phyloP scores from a whole-genome alignment of 2,797 vertebrate genomes.

The Chromobotia macracanthus region DNA sequence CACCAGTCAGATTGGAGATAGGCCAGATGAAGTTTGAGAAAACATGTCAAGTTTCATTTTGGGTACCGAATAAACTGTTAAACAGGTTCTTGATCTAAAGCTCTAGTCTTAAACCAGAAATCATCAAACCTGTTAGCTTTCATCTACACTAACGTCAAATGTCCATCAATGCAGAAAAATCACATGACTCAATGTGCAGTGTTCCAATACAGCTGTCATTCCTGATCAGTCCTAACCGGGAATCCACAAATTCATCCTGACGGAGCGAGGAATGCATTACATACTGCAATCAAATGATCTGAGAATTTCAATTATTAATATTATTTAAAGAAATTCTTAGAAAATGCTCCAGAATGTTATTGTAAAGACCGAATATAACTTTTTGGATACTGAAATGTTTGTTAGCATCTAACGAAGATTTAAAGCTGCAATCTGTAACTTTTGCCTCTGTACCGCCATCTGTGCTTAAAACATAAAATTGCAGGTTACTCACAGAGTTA shows the following conservation, averaged over 20 bases:
- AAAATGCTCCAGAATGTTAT: background rate
- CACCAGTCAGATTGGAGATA: too few relatives aligned
- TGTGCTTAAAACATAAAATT: too few relatives aligned
- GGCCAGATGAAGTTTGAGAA: slow-evolving; percentile 19
- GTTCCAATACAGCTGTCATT: slow-evolving; percentile 10
- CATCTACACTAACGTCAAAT: slow-evolving; percentile 24
- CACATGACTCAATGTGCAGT: background rate
- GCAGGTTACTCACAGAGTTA: too few relatives aligned
- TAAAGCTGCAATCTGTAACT: too few relatives aligned
- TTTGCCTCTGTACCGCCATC: too few relatives aligned
- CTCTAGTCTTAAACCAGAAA: slow-evolving; percentile 9
- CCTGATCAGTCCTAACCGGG: background rate
- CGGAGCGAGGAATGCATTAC: background rate
- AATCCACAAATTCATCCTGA: background rate
- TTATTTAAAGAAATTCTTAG: background rate
- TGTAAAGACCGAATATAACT: too few relatives aligned
- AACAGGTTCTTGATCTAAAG: slow-evolving; percentile 35
- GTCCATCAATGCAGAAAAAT: slow-evolving; percentile 5
- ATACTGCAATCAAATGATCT: background rate
- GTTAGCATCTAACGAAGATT: too few relatives aligned
- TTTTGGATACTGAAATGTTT: too few relatives aligned
- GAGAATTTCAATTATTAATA: background rate
- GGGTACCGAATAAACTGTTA: background rate
- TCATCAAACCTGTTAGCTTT: slow-evolving; percentile 33
- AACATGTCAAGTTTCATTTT: slow-evolving; percentile 21